A percentile compares a stretch with the other conserved stretches of the same genome.
Evolutionary conservation across 2,797 vertebrate species (phyloP).

Genomic region (Setipinna tenuifilis): DNA sequence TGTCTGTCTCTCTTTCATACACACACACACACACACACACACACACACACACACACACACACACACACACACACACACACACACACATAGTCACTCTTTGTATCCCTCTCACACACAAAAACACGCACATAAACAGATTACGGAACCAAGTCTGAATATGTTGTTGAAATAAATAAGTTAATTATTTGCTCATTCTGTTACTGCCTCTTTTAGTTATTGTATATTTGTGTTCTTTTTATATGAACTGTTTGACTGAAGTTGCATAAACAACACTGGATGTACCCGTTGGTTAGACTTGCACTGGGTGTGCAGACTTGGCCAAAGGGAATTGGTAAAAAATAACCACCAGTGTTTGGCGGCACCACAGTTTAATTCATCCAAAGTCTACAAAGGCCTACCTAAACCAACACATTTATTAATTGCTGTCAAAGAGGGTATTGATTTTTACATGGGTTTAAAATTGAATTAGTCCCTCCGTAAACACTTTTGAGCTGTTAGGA

Average conservation of each 20-base stretch:
- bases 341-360: background rate
- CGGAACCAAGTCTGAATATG: background rate
- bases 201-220: background rate
- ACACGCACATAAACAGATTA: background rate
- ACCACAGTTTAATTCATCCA: background rate
- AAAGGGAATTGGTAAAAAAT: background rate
- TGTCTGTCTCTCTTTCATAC: background rate
- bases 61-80: constrained; percentile 23
- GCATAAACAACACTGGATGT: background rate
- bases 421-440: constrained; percentile 1
- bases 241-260: background rate
- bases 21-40: background rate
- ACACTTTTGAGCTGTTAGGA: background rate
- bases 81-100: background rate
- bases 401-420: background rate
- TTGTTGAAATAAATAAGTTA: background rate
- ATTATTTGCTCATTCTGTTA: background rate
- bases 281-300: background rate
- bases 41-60: background rate
- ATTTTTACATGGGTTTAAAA: background rate
- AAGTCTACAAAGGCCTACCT: background rate
- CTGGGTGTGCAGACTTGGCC: background rate
- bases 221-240: constrained; percentile 3
- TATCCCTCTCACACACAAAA: background rate
- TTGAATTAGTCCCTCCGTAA: background rate